These are phyloP conservation scores for Trichoplusia ni DNA, from an alignment of 1,140 invertebrate species.

Conservation along the genomic window DNA sequence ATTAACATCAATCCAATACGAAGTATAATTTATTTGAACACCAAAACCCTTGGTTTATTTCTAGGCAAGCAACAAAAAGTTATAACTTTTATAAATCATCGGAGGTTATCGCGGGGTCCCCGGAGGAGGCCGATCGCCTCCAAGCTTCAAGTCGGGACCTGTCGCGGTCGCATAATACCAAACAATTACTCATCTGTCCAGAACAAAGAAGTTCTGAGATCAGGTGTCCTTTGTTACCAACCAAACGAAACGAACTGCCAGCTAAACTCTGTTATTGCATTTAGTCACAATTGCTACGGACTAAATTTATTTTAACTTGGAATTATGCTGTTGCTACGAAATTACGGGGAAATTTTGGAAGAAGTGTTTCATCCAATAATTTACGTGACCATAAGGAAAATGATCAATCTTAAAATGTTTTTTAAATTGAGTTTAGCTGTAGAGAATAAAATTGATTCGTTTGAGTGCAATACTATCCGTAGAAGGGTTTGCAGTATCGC, in stretches of 20 bases:
- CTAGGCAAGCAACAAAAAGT: conserved; percentile 22
- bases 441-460: conserved; percentile 9
- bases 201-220: conserved; percentile 29
- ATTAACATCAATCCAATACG: no score
- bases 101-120: conserved; percentile 58
- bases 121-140: conserved; percentile 53
- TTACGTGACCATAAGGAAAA: no score
- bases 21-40: not conserved
- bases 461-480: conserved; percentile 21
- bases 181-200: conserved; percentile 38
- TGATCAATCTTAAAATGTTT: not conserved
- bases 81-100: conserved; percentile 46
- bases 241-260: not conserved
- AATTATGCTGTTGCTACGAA: no score
- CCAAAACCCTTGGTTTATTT: conserved; percentile 10
- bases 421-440: conserved; percentile 12
- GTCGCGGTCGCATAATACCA: conserved; percentile 49
- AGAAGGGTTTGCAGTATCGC: conserved; percentile 27
- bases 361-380: no score
- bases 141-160: conserved; percentile 64
- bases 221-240: conserved; percentile 19
- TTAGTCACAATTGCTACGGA: no score
- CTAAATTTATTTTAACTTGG: no score
- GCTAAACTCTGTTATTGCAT: not conserved
- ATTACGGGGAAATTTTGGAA: no score